Conservation (phyloP, 2,888 invertebrate genomes). For the Pollenia labialis region DNA sequence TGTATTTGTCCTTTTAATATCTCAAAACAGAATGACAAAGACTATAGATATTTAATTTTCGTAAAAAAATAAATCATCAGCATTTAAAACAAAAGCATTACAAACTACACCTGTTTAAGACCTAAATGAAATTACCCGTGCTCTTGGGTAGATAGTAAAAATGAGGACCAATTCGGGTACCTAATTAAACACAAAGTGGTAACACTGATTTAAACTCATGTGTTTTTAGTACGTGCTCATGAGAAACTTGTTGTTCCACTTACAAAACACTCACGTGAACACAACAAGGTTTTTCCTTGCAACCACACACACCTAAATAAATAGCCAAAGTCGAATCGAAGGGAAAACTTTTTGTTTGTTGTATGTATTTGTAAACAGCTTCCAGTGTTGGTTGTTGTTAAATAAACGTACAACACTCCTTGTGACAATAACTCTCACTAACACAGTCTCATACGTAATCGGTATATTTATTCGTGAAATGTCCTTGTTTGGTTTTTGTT, state of each 20-base stretch:
- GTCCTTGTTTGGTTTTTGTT: slow-evolving; percentile 51
- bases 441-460: background rate
- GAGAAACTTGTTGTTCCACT: slow-evolving; percentile 59
- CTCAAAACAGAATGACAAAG: too few relatives aligned
- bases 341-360: background rate
- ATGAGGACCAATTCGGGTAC: too few relatives aligned
- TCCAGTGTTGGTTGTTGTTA: slow-evolving; percentile 13
- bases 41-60: too few relatives aligned
- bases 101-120: too few relatives aligned
- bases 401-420: background rate
- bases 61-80: too few relatives aligned
- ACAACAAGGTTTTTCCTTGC: background rate
- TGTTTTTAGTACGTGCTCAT: background rate
- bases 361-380: background rate
- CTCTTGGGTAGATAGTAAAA: too few relatives aligned
- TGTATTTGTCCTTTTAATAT: too few relatives aligned
- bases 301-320: background rate
- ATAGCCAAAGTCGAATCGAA: background rate
- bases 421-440: slow-evolving; percentile 4
- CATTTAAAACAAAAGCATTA: too few relatives aligned
- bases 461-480: slow-evolving; percentile 4
- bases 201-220: too few relatives aligned
- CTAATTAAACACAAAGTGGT: too few relatives aligned
- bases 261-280: background rate
- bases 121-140: too few relatives aligned